These are phyloP conservation scores for Parelbella ahira DNA, from an alignment of 2,888 invertebrate genomes.

Conservation along the genomic window DNA sequence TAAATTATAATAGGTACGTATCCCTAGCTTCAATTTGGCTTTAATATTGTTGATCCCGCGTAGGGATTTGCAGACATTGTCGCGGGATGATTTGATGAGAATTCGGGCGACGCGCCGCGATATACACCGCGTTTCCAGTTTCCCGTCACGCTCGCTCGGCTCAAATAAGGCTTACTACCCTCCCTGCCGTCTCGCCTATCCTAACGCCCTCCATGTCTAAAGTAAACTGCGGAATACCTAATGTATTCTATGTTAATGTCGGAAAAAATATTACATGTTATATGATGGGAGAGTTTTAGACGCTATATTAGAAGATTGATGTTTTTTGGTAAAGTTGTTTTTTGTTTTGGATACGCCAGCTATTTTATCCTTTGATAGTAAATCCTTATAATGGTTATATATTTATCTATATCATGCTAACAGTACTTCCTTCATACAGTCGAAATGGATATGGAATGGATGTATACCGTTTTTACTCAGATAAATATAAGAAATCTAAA, in stretches of 20 bases:
- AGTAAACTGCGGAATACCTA: slow-evolving; percentile 71
- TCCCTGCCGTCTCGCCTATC: slow-evolving; percentile 51
- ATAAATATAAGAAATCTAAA: no score
- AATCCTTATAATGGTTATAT: no score
- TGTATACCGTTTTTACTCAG: no score
- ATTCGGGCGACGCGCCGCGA: slow-evolving; percentile 59
- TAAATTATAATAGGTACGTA: slow-evolving; percentile 35
- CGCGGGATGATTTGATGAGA: slow-evolving; percentile 76
- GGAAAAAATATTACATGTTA: slow-evolving; percentile 25
- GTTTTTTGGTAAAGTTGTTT: neutral
- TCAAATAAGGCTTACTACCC: slow-evolving; percentile 76
- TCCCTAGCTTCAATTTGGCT: slow-evolving; percentile 67
- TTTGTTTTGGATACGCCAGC: no score
- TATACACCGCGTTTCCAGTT: slow-evolving; percentile 70
- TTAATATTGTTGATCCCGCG: slow-evolving; percentile 73
- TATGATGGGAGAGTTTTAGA: slow-evolving; percentile 3
- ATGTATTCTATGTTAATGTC: slow-evolving; percentile 46
- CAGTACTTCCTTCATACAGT: no score
- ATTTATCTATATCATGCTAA: no score
- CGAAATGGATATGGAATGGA: no score
- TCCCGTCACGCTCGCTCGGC: slow-evolving; percentile 74
- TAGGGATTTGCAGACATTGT: slow-evolving; percentile 75
- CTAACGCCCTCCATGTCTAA: slow-evolving; percentile 56
- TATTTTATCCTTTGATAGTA: no score
- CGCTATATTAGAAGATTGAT: slow-evolving; percentile 6